phyloP scores from a whole-genome alignment of 2,797 vertebrate genomes.

The Lindbergichthys nudifrons region DNA sequence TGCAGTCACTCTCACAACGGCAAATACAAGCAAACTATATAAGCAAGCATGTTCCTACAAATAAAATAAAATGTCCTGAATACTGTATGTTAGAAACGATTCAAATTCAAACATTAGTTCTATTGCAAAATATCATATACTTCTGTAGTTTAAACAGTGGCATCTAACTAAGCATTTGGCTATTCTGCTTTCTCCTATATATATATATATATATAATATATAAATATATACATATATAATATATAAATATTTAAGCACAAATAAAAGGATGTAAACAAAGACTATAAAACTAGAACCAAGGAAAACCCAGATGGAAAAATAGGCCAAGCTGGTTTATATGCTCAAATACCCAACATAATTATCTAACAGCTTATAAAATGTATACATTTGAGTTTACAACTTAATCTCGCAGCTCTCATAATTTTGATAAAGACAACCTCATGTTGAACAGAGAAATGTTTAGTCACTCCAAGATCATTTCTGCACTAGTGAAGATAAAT shows the following conservation, averaged over 20 bases:
- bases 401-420: not conserved
- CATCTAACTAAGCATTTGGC: not conserved
- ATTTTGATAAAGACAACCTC: not conserved
- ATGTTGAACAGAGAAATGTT: not conserved
- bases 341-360: not conserved
- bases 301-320: not conserved
- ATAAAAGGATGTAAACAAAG: not conserved
- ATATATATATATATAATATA: not conserved
- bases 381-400: not conserved
- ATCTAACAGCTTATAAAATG: not conserved
- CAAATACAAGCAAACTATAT: not conserved
- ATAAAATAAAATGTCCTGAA: too few relatives aligned
- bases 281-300: not conserved
- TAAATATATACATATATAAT: not conserved
- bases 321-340: not conserved
- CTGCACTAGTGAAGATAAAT: not conserved
- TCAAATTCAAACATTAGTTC: too few relatives aligned
- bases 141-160: not conserved
- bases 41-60: not conserved
- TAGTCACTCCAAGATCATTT: not conserved
- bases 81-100: too few relatives aligned
- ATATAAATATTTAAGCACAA: not conserved
- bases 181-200: not conserved
- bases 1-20: not conserved
- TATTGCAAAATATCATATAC: not conserved